Conservation (phyloP, 2,113 vertebrate genomes). For the Turnix velox region DNA sequence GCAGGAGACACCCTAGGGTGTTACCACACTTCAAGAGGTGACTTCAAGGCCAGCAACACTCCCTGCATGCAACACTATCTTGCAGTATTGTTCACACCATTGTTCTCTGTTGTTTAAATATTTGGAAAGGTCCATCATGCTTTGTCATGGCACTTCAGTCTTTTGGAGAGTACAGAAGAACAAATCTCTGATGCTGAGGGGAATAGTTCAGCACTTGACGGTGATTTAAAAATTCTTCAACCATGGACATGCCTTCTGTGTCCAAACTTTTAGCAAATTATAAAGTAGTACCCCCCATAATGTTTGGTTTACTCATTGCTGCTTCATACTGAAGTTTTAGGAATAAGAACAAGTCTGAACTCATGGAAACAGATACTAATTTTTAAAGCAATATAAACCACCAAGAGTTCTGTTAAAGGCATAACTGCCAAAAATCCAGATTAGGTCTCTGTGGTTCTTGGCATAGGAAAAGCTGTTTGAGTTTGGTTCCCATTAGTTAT, state of each 20-base stretch:
- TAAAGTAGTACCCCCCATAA: neutral
- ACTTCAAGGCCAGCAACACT: slow-evolving; percentile 53
- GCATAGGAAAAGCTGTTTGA: neutral
- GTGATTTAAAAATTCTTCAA: neutral
- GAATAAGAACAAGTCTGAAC: neutral
- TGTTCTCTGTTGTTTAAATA: slow-evolving; percentile 52
- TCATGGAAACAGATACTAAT: neutral
- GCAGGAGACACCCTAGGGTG: slow-evolving; percentile 54
- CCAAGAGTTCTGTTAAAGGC: neutral
- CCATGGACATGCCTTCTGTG: neutral
- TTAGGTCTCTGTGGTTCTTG: neutral
- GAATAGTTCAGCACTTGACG: neutral
- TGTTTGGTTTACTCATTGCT: neutral
- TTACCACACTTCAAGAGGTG: slow-evolving; percentile 42
- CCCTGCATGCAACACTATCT: slow-evolving; percentile 28
- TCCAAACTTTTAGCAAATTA: neutral
- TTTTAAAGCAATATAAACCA: neutral
- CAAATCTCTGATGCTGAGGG: neutral
- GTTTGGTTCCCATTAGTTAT: slow-evolving; percentile 17
- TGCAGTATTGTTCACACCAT: slow-evolving; percentile 22
- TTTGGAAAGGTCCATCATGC: neutral
- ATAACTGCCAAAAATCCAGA: neutral
- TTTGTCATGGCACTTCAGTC: neutral
- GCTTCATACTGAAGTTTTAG: neutral
- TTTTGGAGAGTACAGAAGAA: neutral